phyloP scores from a whole-genome alignment of 2,797 vertebrate species.

The Poecilia gillii region DNA sequence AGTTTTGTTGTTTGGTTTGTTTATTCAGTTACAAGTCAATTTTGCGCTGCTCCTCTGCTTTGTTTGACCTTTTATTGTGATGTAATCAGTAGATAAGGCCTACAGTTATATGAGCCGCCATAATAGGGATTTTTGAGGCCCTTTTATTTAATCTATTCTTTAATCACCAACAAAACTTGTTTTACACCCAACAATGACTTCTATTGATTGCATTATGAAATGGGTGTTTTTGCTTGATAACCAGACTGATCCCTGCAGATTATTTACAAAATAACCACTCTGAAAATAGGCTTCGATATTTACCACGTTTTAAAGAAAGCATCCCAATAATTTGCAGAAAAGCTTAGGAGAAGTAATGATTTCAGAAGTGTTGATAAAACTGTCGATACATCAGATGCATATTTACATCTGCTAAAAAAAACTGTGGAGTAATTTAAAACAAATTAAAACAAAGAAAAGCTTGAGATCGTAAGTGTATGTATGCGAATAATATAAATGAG shows the following conservation, averaged over 20 bases:
- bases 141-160: background rate
- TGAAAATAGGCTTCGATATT: background rate
- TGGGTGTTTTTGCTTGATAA: background rate
- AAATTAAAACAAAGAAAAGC: background rate
- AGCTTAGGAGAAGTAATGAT: background rate
- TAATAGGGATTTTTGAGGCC: background rate
- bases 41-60: background rate
- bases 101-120: too few relatives aligned
- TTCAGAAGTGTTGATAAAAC: background rate
- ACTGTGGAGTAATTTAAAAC: background rate
- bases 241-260: background rate
- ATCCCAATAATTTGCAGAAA: background rate
- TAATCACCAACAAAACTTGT: background rate
- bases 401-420: background rate
- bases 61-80: background rate
- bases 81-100: background rate
- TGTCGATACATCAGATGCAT: background rate
- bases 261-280: background rate
- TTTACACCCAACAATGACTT: background rate
- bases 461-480: background rate
- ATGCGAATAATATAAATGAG: background rate
- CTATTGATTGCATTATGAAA: background rate
- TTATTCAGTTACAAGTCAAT: background rate
- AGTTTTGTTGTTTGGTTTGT: background rate
- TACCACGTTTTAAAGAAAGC: background rate